Percentiles rank a stretch among this genome's conserved stretches.
These are phyloP conservation scores for Cyclophora albipunctata DNA, from an alignment of 2,888 invertebrate genomes.

Conservation along the genomic window DNA sequence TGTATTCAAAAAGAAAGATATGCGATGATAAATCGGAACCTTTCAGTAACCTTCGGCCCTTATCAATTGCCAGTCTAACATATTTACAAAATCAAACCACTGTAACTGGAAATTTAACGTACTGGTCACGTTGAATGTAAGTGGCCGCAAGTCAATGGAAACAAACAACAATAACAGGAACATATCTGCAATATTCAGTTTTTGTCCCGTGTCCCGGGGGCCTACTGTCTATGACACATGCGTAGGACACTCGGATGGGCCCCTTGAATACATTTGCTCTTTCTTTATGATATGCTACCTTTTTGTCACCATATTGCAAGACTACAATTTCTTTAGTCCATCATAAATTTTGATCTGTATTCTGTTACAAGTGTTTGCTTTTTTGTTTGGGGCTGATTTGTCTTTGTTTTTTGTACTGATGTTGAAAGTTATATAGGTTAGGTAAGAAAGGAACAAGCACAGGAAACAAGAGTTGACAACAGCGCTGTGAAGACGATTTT, in stretches of 20 bases:
- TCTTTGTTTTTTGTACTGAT: constrained; percentile 13
- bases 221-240: constrained; percentile 68
- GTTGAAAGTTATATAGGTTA: neutral
- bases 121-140: no score
- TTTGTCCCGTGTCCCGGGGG: constrained; percentile 54
- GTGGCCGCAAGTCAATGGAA: constrained; percentile 19
- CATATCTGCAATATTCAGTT: constrained; percentile 74
- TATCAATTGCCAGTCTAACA: no score
- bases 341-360: constrained; percentile 16
- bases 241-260: constrained; percentile 54
- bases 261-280: constrained; percentile 69
- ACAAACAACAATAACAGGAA: constrained; percentile 55
- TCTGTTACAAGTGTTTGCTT: neutral
- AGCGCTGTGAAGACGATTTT: no score
- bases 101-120: no score
- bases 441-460: no score
- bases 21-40: no score
- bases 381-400: constrained; percentile 1
- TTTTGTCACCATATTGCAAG: constrained; percentile 60
- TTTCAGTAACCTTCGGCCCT: no score
- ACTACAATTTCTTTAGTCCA: constrained; percentile 25
- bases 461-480: no score
- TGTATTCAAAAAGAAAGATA: no score
- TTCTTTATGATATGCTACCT: constrained; percentile 54
- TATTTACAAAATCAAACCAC: no score